A percentile compares a stretch with the other conserved stretches of the same genome.
phyloP scores from a whole-genome alignment of 2,888 invertebrate genomes.

The Plagodis dolabraria region DNA sequence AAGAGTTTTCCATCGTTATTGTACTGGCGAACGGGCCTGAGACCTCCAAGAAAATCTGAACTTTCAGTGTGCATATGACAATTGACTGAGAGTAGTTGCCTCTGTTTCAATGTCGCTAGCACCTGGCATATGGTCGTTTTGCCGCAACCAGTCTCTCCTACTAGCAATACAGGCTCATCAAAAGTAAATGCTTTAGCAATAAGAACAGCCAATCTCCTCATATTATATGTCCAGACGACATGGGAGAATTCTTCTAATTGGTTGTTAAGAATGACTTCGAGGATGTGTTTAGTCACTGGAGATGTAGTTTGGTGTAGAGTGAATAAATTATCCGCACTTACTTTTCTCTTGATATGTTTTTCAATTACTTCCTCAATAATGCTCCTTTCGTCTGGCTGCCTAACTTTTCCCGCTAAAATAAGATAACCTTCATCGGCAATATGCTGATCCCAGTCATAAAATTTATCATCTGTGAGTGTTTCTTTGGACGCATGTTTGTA shows the following conservation, averaged over 20 bases:
- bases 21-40: slow-evolving; percentile 93
- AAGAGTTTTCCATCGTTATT: slow-evolving; percentile 89
- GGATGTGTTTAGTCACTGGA: slow-evolving; percentile 89
- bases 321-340: slow-evolving; percentile 89
- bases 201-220: slow-evolving; percentile 92
- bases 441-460: slow-evolving; percentile 98
- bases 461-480: slow-evolving; percentile 80
- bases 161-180: slow-evolving; percentile 96
- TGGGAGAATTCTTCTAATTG: slow-evolving; percentile 87
- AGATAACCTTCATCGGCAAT: slow-evolving; percentile 98
- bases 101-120: slow-evolving; percentile 88
- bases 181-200: slow-evolving; percentile 94
- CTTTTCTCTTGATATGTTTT: slow-evolving; percentile 91
- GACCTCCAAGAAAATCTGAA: slow-evolving; percentile 97
- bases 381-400: slow-evolving; percentile 91
- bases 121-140: slow-evolving; percentile 98
- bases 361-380: slow-evolving; percentile 92
- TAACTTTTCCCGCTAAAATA: slow-evolving; percentile 95
- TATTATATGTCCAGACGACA: slow-evolving; percentile 97
- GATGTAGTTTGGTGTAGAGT: slow-evolving; percentile 89
- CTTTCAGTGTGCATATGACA: slow-evolving; percentile 99
- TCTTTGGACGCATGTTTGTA: slow-evolving; percentile 90
- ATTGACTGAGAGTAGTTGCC: slow-evolving; percentile 92
- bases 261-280: slow-evolving; percentile 87
- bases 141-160: slow-evolving; percentile 99